These are phyloP conservation scores for Ceratotherium simum DNA, from an alignment of 2,113 vertebrate species.

Conservation along the genomic window DNA sequence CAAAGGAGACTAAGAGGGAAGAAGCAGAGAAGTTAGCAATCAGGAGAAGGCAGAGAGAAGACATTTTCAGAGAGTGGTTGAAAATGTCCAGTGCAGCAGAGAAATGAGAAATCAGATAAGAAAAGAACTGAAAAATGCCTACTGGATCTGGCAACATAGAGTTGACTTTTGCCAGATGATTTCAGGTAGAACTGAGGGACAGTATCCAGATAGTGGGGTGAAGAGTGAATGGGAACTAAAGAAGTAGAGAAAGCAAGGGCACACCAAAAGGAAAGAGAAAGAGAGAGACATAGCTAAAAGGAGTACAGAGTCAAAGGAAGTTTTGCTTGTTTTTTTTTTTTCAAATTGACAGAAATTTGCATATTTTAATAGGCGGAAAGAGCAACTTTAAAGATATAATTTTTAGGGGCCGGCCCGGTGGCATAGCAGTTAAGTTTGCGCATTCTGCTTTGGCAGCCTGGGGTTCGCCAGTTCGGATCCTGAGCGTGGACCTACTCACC, in stretches of 20 bases:
- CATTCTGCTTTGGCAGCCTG: too few species aligned
- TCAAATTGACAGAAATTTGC: not conserved
- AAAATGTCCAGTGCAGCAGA: not conserved
- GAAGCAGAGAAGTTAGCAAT: not conserved
- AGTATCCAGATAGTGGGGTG: not conserved
- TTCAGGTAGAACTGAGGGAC: not conserved
- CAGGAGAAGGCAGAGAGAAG: not conserved
- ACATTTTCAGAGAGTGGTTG: not conserved
- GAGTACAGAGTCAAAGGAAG: not conserved
- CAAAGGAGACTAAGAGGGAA: not conserved
- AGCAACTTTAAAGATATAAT: not conserved
- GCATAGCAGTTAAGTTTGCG: too few species aligned
- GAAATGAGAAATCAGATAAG: not conserved
- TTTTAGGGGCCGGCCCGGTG: not conserved
- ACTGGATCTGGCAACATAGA: not conserved
- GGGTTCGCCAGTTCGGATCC: too few species aligned
- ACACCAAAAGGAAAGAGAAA: not conserved
- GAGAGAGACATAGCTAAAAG: not conserved
- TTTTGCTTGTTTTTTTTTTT: not conserved
- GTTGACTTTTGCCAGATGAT: too few species aligned
- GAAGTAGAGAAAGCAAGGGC: not conserved
- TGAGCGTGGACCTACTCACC: too few species aligned
- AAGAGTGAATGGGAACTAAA: not conserved
- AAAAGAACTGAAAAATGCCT: not conserved
- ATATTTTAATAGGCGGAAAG: not conserved